A percentile compares a stretch with the other conserved stretches of the same genome.
phyloP scores from a whole-genome alignment of 2,888 invertebrate species.

The Eilema depressum region DNA sequence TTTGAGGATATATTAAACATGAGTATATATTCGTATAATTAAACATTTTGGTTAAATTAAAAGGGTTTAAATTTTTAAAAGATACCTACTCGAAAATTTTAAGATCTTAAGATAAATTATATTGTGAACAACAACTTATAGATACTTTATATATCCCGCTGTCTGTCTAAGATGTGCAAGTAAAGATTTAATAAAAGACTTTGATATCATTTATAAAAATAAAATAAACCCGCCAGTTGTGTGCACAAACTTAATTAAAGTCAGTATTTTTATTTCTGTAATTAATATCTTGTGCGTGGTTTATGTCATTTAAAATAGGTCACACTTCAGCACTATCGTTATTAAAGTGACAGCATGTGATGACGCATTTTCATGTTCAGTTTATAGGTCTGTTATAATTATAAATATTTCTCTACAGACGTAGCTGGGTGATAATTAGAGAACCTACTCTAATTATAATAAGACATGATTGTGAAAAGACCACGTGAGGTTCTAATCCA shows the following conservation, averaged over 20 bases:
- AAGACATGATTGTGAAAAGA: too few relatives aligned
- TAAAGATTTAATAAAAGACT: background rate
- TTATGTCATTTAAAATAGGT: background rate
- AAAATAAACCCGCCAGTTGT: background rate
- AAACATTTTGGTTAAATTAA: background rate
- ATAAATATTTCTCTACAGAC: background rate
- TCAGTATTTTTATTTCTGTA: background rate
- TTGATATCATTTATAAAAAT: background rate
- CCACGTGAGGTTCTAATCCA: too few relatives aligned
- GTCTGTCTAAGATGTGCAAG: background rate
- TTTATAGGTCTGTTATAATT: background rate
- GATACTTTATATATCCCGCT: background rate
- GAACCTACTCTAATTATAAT: background rate
- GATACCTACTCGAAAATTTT: background rate
- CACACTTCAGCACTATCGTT: slow-evolving; percentile 1
- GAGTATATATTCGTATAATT: too few relatives aligned
- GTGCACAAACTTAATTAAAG: background rate
- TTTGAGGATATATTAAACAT: too few relatives aligned
- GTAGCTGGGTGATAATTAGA: background rate
- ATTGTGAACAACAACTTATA: background rate
- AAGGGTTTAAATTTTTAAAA: background rate
- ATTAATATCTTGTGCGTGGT: slow-evolving; percentile 4
- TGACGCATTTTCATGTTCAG: background rate
- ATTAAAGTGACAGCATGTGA: background rate
- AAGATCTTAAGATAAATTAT: background rate